A percentile compares a stretch with the other conserved stretches of the same genome.
Conservation (phyloP, 2,113 vertebrate genomes). For the Myanophis thanlyinensis region DNA sequence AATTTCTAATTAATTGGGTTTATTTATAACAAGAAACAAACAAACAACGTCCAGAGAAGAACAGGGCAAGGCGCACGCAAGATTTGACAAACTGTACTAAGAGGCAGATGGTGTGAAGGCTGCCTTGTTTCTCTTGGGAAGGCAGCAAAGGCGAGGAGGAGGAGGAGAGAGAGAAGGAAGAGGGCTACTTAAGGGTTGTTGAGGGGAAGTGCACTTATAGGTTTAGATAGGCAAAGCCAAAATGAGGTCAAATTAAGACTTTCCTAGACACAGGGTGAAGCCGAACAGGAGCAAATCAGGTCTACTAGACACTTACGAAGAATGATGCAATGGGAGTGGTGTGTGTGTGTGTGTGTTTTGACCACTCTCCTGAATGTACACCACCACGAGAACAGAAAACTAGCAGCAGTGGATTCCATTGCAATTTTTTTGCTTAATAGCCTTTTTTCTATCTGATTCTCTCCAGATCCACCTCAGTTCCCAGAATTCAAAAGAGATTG, state of each 20-base stretch:
- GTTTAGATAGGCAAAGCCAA: not conserved
- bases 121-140: slow-evolving; percentile 5
- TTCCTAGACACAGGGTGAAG: not conserved
- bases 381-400: not conserved
- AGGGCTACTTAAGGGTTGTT: not conserved
- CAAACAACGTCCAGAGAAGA: slow-evolving; percentile 34
- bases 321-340: not conserved
- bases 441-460: not conserved
- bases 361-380: not conserved
- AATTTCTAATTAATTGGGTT: slow-evolving; percentile 41
- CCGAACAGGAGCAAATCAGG: not conserved
- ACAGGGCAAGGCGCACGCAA: slow-evolving; percentile 19
- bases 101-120: slow-evolving; percentile 21
- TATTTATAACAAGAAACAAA: slow-evolving; percentile 39
- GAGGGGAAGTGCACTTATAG: not conserved
- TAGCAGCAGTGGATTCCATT: not conserved
- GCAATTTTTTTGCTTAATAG: not conserved
- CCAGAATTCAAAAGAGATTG: not conserved
- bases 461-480: not conserved
- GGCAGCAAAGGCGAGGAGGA: not conserved
- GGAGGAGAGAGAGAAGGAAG: not conserved
- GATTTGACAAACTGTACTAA: slow-evolving; percentile 23
- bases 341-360: not conserved
- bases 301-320: too few relatives aligned
- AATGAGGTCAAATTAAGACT: not conserved